Conservation (phyloP, 2,113 vertebrate species). For the Mesitornis unicolor region DNA sequence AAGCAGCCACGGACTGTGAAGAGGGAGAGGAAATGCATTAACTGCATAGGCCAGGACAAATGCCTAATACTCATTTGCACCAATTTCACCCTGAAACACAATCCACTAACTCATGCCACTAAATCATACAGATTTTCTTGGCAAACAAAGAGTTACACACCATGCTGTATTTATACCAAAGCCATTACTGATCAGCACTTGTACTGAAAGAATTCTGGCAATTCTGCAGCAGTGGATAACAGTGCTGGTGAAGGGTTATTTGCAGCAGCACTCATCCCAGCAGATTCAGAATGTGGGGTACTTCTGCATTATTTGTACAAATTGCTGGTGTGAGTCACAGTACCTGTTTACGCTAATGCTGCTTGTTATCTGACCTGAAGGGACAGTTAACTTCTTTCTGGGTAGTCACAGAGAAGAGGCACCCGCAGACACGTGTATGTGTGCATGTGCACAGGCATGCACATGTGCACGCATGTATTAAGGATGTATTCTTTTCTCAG, state of each 20-base stretch:
- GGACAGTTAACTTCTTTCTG: background rate
- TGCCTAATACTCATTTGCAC: background rate
- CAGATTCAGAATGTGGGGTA: background rate
- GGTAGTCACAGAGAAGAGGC: background rate
- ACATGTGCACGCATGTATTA: background rate
- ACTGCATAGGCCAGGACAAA: background rate
- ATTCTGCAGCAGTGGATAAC: background rate
- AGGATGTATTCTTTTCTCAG: background rate
- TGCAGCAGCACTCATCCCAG: background rate
- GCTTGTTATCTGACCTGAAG: background rate
- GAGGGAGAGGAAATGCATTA: background rate
- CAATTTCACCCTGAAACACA: background rate
- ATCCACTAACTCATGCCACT: background rate
- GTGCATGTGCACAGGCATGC: background rate
- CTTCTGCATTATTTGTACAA: background rate
- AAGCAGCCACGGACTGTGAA: background rate
- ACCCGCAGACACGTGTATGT: accelerated
- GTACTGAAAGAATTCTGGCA: background rate
- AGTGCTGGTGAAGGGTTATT: background rate
- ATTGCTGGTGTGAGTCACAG: background rate
- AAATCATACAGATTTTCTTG: background rate
- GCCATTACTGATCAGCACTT: background rate
- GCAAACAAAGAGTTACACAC: background rate
- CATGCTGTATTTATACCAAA: background rate
- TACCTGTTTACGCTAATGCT: background rate